Conservation (phyloP, 2,797 vertebrate species). For the Sebastolobus alascanus region DNA sequence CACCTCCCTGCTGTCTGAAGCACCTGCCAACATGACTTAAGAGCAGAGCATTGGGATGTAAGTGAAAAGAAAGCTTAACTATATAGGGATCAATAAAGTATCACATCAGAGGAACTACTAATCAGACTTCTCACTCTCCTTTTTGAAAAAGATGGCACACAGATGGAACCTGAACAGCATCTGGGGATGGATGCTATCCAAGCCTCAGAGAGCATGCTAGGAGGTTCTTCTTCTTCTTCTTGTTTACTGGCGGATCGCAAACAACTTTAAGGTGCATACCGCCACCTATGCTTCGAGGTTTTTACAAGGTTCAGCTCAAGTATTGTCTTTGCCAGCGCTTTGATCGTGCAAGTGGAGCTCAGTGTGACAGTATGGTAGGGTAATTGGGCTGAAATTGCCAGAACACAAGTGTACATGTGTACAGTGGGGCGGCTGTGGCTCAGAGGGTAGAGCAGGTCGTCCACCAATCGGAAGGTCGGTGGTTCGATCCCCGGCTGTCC, state of each 20-base stretch:
- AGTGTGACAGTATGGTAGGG: conserved; percentile 74
- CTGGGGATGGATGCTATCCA: conserved; percentile 64
- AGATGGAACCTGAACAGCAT: conserved; percentile 31
- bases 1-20: background rate
- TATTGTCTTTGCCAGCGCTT: conserved; percentile 65
- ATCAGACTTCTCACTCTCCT: conserved; percentile 49
- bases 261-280: too few species aligned
- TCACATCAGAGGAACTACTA: conserved; percentile 29
- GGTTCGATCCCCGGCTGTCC: too few species aligned
- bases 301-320: conserved; percentile 72
- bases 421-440: too few species aligned
- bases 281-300: conserved; percentile 54
- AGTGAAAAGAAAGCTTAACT: conserved; percentile 3
- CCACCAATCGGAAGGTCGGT: too few species aligned
- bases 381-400: conserved; percentile 68
- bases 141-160: conserved; percentile 36
- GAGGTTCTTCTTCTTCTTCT: conserved; percentile 10
- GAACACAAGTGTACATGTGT: conserved; percentile 45
- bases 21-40: background rate
- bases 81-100: conserved; percentile 33
- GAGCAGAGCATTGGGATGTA: background rate
- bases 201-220: conserved; percentile 64
- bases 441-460: too few species aligned
- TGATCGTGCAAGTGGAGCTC: conserved; percentile 74
- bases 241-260: too few species aligned